Base-by-base conservation (phyloP, 2,888 invertebrate genomes). In the Melieria omissa region DNA sequence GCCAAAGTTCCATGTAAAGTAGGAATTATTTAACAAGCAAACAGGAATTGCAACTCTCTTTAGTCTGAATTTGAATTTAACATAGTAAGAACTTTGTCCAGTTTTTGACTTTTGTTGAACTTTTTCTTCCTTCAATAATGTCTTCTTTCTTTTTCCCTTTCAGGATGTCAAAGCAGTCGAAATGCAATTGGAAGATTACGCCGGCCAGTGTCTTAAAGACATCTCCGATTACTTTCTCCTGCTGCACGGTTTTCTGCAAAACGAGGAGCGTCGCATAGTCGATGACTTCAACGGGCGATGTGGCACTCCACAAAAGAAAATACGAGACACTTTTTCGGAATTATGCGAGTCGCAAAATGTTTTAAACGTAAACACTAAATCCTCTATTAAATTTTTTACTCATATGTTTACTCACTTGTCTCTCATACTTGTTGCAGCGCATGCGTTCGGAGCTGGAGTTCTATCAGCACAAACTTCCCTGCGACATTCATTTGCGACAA, bases 241-340 rank as follows among this genome's bases (percentile, higher is more conserved):
- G 65, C 64, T 86, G 55, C 86, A 86, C 66, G 83, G 83, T 61
- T 77, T 78, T 12, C 75, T 86, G 46, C 86, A 86, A 75, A 77
- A 79, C 58, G 78, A 82, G 47, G 85, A 86, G 63, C 78, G 79
- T 45, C 74, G 80, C 65, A 74, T 81, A 16, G 72, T 82, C 9
- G 78, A 81, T 8, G 74, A 76, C 46, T 80, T 86, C 29, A 80
- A 79, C 61, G 76, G 81, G 63, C 71, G 78, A 71, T 82, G 83
- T 62, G 71, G 77, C 57, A 65, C 73, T 8, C 76, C 82, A 1
- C 85, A 86, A 54, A 70, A 78, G 45, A 70, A 77, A 41, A 76
- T 85, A n/a, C 80, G 80, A 62, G 77, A 78, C 54, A 79, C 82
- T 1, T 75, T 78, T 66, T 60, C 71, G 8, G 78, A 74, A 64